These are phyloP conservation scores for Zhengitettix transpicula DNA, from an alignment of 2,888 invertebrate species.

Conservation along the genomic window DNA sequence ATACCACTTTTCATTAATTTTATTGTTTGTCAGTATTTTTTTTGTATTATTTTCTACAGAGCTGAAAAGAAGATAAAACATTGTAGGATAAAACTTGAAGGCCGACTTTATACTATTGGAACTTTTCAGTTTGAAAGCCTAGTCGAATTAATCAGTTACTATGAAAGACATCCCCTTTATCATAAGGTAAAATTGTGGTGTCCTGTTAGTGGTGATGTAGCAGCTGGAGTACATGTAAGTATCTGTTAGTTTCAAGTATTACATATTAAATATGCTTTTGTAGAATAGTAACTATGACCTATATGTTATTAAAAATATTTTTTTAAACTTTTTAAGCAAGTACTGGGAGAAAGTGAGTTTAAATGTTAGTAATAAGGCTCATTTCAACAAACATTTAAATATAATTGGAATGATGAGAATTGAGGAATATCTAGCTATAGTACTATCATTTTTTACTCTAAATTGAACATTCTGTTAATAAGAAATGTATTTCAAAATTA, in stretches of 20 bases:
- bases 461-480: no score
- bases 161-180: slow-evolving; percentile 80
- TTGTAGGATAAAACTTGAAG: slow-evolving; percentile 86
- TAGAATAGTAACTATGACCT: not conserved
- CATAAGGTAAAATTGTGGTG: slow-evolving; percentile 74
- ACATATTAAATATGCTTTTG: not conserved
- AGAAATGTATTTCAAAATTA: no score
- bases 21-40: not conserved
- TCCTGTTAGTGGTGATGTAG: slow-evolving; percentile 62
- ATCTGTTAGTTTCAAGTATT: no score
- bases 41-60: slow-evolving; percentile 33
- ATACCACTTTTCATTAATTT: no score
- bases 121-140: slow-evolving; percentile 87
- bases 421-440: no score
- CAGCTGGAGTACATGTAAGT: slow-evolving; percentile 46
- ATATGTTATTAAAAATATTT: not conserved
- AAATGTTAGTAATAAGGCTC: no score
- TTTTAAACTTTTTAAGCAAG: not conserved
- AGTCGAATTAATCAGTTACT: slow-evolving; percentile 84
- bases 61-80: slow-evolving; percentile 92
- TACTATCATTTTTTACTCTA: no score
- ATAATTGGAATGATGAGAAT: no score
- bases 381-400: no score
- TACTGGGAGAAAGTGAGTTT: no score
- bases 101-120: slow-evolving; percentile 78